Base-by-base conservation (phyloP, 92 coral and sea anemone genomes). In the Bergia sp. region DNA sequence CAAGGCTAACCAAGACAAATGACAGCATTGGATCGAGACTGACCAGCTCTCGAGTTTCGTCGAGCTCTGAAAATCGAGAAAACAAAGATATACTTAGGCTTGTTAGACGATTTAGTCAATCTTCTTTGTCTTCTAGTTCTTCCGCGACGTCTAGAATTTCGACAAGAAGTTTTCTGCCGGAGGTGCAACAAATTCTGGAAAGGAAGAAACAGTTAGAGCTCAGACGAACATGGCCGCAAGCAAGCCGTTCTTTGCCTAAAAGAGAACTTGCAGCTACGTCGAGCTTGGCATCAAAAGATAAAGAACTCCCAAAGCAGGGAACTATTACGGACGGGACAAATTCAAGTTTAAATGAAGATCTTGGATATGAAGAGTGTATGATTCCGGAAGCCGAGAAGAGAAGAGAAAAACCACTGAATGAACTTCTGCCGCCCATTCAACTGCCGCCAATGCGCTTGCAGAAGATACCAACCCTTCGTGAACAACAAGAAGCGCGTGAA, bases 221-320 rank as follows among this genome's bases (percentile, higher is more conserved):
- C 12, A 84, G 87, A 79, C 20, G 87, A 72, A 84, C 87, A 84
- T 84, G 87, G 87, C 87, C 79, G 47, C 87, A 84, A 45, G 16
- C 58, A 15, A 45, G 45, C 2, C 66, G 79, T 18, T 45, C 77
- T 15, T 18, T 71, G 44, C 64, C 78, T 20, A 71, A 84, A 36
- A 47, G 37, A 47, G 87, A 83, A 67, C 57, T 36, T 37, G 43
- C 67, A 43, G 41, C 3, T 15, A 36, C 11, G 78, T 84, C 87
- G 39, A 71, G 36, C 6, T 83, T 66, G n/a, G 29, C 77, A 29
- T n/a, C 64, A 43, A 83, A 83, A 42, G 36, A 15, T 16, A 21
- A 23, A 37, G 79, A 45, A 36, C 41, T 50, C 64, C 37, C 21
- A 37, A 49, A 37, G 47, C 43, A 84, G n/a, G 38, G 43, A 18